These are phyloP conservation scores for Tyrophagus putrescentiae DNA, from an alignment of 1,140 invertebrate genomes.

Conservation along the genomic window DNA sequence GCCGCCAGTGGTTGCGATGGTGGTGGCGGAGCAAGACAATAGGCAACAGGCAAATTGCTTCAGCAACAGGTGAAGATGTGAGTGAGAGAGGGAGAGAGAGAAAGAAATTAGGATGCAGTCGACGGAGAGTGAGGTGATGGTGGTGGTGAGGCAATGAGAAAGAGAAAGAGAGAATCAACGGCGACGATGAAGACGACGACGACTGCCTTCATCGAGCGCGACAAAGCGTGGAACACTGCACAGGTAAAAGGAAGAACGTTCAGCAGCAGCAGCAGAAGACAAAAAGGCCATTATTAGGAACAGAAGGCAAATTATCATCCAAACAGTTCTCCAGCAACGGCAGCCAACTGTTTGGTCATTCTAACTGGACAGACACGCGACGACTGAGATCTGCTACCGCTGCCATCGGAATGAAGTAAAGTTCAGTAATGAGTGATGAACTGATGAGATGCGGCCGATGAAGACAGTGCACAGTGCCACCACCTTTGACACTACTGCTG, in stretches of 20 bases:
- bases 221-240: conserved; percentile 6
- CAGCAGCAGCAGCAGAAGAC: neutral
- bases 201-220: neutral
- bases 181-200: neutral
- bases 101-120: conserved; percentile 8
- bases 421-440: too few species aligned
- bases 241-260: conserved; percentile 12
- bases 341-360: too few species aligned
- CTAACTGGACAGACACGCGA: too few species aligned
- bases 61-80: conserved; percentile 6
- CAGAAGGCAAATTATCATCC: conserved; percentile 3
- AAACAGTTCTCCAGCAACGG: too few species aligned
- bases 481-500: too few species aligned
- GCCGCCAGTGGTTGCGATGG: too few species aligned
- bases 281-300: conserved; percentile 16
- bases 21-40: conserved; percentile 4
- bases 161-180: conserved; percentile 1
- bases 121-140: neutral
- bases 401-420: too few species aligned
- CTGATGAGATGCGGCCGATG: too few species aligned
- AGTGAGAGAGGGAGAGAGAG: conserved; percentile 13
- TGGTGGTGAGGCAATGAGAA: neutral
- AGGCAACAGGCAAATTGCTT: conserved; percentile 10
- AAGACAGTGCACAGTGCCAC: too few species aligned
- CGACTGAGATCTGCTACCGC: too few species aligned